Evolutionary conservation across 2,797 vertebrate genomes (phyloP), one percentile per base, ranked within the genome.

Genomic region (Eptatretus atami): DNA sequence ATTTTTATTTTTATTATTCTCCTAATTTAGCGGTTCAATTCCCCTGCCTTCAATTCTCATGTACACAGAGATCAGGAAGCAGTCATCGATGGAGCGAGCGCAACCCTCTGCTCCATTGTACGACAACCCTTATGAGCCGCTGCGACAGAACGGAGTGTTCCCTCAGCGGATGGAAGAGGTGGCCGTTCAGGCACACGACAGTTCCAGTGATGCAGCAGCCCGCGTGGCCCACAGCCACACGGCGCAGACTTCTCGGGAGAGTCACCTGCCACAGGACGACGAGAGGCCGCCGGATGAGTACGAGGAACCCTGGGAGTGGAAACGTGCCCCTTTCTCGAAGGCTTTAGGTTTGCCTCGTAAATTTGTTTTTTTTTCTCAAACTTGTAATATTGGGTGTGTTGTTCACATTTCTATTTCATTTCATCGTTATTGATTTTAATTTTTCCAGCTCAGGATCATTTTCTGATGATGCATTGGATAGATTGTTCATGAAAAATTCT

Each of bases 291-390:
- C 87, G 0, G 92, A 95, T 69, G 92, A 98, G 63, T 96, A 98
- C 1, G 92, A 98, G 74, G 88, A 98, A 70, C 92, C 92, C 44
- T 98, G 92, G 90, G 92, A 98, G 68, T 98, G 92, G 92, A 98
- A 98, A 72, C 93, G 92, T 67, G 92, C 88, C 65, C 70, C 84
- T 53, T 90, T 96, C 75, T 95, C 87, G 71, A 93, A 92, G 76
- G 88, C 90, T 13, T 95, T 98, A 65, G 87, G 31, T 44, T 44
- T 44, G 31, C 6, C 31, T 44, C 6, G 31, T 44, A 44, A 44
- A 44, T 44, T 44, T 44, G 31, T 44, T 44, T 5, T 44, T 44
- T 44, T 44, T 44, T 44, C 31, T 8, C 19, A 19, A 19, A 19
- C 19, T 19, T 19, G 19, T 19, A 19, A 19, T 19, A 19, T 19